These are phyloP conservation scores for Aix galericulata DNA, from an alignment of 2,113 vertebrate species.

Conservation along the genomic window DNA sequence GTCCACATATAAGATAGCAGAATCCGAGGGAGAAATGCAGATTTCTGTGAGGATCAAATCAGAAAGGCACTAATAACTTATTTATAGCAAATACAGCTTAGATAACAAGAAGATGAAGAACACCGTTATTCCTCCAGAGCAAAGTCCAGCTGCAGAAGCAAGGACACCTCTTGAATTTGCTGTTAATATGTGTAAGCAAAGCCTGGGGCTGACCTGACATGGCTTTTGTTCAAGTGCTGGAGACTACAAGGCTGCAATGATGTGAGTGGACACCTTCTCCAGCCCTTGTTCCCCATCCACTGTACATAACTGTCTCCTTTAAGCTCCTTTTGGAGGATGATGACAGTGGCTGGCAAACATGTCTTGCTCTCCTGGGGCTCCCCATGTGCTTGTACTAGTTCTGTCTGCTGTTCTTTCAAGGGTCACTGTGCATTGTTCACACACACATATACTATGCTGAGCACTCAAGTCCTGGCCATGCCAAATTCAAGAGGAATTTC, in stretches of 20 bases:
- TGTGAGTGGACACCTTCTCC: neutral
- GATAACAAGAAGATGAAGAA: neutral
- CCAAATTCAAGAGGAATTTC: neutral
- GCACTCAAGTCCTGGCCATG: neutral
- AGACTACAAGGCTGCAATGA: neutral
- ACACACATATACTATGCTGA: neutral
- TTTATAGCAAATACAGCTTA: neutral
- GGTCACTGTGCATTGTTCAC: neutral
- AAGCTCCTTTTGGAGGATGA: neutral
- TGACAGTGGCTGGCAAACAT: neutral
- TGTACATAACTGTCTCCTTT: neutral
- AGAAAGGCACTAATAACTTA: neutral
- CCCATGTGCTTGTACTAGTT: accelerated
- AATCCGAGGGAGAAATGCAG: neutral
- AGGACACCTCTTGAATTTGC: neutral
- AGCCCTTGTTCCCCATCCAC: accelerated
- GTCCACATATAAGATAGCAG: neutral
- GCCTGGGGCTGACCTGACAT: neutral
- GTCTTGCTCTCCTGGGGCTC: neutral
- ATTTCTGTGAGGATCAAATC: neutral
- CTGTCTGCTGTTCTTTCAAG: neutral
- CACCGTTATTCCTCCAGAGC: neutral
- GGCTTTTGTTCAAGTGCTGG: neutral
- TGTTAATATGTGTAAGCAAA: neutral
- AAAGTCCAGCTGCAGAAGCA: neutral